phyloP scores from a whole-genome alignment of 2,888 invertebrate species.

The Zele albiditarsus region DNA sequence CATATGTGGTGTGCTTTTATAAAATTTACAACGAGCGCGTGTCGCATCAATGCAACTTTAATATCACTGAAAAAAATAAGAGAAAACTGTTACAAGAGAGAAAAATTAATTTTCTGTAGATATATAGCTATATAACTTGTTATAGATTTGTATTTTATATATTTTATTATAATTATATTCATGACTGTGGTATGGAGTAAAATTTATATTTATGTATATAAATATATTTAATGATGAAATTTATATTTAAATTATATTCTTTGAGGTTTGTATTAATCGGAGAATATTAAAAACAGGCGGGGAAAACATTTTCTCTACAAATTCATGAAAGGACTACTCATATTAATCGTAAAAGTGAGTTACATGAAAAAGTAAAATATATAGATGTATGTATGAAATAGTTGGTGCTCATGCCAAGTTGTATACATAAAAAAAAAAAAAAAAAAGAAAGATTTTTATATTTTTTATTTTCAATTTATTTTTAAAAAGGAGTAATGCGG shows the following conservation, averaged over 20 bases:
- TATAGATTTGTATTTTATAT: neutral
- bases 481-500: neutral
- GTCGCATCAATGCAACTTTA: neutral
- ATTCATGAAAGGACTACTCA: neutral
- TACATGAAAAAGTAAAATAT: neutral
- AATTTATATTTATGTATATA: too few species aligned
- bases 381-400: neutral
- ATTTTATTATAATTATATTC: neutral
- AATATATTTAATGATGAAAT: too few species aligned
- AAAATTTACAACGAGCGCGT: neutral
- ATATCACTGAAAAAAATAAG: neutral
- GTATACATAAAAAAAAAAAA: neutral
- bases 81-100: too few species aligned
- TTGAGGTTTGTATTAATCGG: too few species aligned
- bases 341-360: neutral
- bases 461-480: neutral
- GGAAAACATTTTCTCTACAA: neutral
- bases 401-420: neutral
- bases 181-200: neutral
- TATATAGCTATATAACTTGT: neutral
- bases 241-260: too few species aligned
- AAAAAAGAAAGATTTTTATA: neutral
- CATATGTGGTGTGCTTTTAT: neutral
- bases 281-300: too few species aligned
- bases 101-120: slow-evolving; percentile 15